Evolutionary conservation across 1,140 invertebrate genomes (phyloP).

Genomic region (Bombus breviceps): DNA sequence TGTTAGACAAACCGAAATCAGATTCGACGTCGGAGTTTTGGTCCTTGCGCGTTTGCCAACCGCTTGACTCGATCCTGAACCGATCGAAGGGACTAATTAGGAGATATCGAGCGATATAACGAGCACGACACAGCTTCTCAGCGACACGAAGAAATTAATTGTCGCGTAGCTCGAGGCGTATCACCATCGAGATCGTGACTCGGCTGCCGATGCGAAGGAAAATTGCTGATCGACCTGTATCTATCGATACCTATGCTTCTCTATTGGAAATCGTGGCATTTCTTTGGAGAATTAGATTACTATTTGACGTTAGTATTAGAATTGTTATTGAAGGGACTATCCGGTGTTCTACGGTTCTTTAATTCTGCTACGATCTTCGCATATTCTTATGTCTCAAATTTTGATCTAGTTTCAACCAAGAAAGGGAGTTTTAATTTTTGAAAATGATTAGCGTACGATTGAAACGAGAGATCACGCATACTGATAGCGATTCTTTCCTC

Average conservation of each 20-base stretch:
- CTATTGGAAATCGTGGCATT: background rate
- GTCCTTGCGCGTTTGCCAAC: background rate
- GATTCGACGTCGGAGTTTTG: slow-evolving; percentile 19
- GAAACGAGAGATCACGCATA: too few species aligned
- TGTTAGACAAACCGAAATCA: slow-evolving; percentile 55
- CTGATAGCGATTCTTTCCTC: too few species aligned
- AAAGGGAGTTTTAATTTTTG: too few species aligned
- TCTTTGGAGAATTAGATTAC: background rate
- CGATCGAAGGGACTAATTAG: slow-evolving; percentile 59
- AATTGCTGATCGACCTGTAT: background rate
- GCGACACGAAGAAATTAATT: slow-evolving; percentile 63
- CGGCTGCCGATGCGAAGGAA: background rate
- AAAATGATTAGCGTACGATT: too few species aligned
- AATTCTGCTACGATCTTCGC: background rate
- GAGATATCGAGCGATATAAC: slow-evolving; percentile 57
- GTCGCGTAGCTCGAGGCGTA: slow-evolving; percentile 18
- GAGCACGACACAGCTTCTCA: slow-evolving; percentile 9
- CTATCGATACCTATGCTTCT: background rate
- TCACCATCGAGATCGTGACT: slow-evolving; percentile 7
- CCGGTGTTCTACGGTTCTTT: background rate
- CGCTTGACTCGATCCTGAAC: background rate
- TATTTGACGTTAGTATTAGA: background rate
- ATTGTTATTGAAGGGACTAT: background rate
- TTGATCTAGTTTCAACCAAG: background rate
- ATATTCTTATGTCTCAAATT: too few species aligned